Conservation (phyloP, 2,113 vertebrate genomes). For the Hyaena hyaena region DNA sequence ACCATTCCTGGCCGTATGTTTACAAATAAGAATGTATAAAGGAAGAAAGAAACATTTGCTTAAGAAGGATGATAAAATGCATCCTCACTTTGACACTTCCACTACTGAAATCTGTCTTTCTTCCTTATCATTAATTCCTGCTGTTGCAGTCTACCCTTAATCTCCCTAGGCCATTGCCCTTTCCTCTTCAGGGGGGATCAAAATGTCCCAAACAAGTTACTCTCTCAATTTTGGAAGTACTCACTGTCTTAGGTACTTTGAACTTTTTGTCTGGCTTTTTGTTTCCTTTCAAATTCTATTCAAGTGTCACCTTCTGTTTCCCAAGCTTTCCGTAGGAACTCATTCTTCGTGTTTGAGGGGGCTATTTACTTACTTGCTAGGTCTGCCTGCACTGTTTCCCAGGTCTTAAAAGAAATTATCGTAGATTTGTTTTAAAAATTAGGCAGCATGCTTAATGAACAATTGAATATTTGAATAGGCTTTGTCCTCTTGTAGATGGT, state of each 20-base stretch:
- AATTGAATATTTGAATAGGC: not conserved
- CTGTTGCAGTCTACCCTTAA: not conserved
- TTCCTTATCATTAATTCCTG: not conserved
- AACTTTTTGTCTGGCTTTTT: constrained; percentile 14
- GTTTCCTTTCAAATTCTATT: not conserved
- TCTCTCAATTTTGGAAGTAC: not conserved
- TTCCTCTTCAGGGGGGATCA: not conserved
- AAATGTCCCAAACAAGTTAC: not conserved
- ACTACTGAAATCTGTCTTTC: not conserved
- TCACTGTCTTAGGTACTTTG: not conserved
- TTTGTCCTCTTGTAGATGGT: not conserved
- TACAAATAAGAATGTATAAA: constrained; percentile 31
- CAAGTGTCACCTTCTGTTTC: not conserved
- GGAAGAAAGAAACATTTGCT: constrained; percentile 15
- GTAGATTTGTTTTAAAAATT: not conserved
- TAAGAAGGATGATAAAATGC: constrained; percentile 25
- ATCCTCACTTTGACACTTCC: not conserved
- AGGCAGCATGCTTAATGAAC: not conserved
- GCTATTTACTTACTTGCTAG: not conserved
- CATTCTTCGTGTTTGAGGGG: not conserved
- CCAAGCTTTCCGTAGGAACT: not conserved
- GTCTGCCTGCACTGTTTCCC: not conserved
- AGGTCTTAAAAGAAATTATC: constrained; percentile 36
- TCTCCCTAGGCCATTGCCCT: not conserved
- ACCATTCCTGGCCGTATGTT: not conserved